Percentiles rank a stretch among this genome's conserved stretches.
phyloP scores from a whole-genome alignment of 2,888 invertebrate genomes.

The Hyalella azteca region DNA sequence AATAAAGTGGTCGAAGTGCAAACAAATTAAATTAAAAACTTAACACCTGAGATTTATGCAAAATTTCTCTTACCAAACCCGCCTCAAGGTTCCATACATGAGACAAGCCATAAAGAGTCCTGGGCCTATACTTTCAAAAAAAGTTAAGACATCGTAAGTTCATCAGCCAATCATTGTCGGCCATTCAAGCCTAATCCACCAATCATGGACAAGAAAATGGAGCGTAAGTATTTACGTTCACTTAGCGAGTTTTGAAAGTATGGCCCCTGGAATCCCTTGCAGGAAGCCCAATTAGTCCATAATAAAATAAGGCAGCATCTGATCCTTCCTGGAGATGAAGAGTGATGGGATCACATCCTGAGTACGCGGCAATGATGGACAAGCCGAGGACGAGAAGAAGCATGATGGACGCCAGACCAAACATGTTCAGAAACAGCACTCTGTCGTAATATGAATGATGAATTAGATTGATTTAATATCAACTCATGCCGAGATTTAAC shows the following conservation, averaged over 20 bases:
- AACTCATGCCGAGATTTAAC: no score
- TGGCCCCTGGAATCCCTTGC: background rate
- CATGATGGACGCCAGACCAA: background rate
- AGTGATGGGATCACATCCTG: conserved; percentile 3
- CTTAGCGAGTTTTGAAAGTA: no score
- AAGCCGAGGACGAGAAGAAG: background rate
- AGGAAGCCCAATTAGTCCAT: background rate
- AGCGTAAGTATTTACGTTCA: no score
- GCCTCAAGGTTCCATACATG: background rate
- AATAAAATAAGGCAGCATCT: background rate
- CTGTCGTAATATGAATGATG: background rate
- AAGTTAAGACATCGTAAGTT: no score
- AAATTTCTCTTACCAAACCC: background rate
- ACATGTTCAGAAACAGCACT: background rate
- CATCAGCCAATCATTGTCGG: no score
- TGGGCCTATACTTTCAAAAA: no score
- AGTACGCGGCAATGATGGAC: conserved; percentile 13
- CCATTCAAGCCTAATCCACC: no score
- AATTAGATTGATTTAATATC: background rate
- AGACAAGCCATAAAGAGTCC: conserved; percentile 1
- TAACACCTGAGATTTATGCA: no score
- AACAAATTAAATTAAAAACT: no score
- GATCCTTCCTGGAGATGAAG: background rate
- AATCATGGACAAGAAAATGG: no score
- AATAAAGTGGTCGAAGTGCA: no score